These are phyloP conservation scores for Anoplius nigerrimus DNA, from an alignment of 2,888 invertebrate species.

Conservation along the genomic window DNA sequence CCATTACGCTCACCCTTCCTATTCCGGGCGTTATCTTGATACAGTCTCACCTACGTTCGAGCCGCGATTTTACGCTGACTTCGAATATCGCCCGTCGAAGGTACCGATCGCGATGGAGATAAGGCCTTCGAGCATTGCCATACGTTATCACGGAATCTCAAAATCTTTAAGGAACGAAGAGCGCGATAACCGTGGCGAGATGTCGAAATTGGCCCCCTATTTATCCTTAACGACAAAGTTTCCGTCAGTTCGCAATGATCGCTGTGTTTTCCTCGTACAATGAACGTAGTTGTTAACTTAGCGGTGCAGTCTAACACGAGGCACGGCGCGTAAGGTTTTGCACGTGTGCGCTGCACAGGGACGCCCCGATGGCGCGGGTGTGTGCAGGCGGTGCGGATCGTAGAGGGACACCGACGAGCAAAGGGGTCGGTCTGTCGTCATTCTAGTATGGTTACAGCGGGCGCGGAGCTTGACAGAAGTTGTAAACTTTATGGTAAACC, in stretches of 20 bases:
- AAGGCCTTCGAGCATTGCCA: no score
- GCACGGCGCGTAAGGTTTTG: conserved; percentile 12
- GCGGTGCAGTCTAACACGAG: conserved; percentile 18
- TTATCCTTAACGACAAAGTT: conserved; percentile 44
- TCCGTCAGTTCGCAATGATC: conserved; percentile 46
- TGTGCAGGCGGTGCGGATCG: conserved; percentile 35
- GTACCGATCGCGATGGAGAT: not conserved
- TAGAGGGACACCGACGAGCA: conserved; percentile 53
- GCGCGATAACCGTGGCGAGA: conserved; percentile 12
- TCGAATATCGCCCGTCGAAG: no score
- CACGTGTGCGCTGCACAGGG: conserved; percentile 9
- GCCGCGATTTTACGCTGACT: no score
- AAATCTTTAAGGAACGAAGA: no score
- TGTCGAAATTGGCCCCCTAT: conserved; percentile 39
- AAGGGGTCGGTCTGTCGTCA: conserved; percentile 61
- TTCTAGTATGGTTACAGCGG: conserved; percentile 59
- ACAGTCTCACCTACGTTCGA: no score
- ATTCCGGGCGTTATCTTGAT: not conserved
- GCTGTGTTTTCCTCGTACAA: conserved; percentile 44
- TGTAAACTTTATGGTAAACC: conserved; percentile 71
- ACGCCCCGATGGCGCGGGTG: conserved; percentile 12
- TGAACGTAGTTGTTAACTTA: conserved; percentile 43
- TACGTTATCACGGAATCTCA: no score
- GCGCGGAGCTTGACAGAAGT: conserved; percentile 63
- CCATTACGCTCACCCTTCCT: conserved; percentile 30